A percentile compares a stretch with the other conserved stretches of the same genome.
Conservation (phyloP, 2,113 vertebrate genomes). For the Rhodinocichla rosea region DNA sequence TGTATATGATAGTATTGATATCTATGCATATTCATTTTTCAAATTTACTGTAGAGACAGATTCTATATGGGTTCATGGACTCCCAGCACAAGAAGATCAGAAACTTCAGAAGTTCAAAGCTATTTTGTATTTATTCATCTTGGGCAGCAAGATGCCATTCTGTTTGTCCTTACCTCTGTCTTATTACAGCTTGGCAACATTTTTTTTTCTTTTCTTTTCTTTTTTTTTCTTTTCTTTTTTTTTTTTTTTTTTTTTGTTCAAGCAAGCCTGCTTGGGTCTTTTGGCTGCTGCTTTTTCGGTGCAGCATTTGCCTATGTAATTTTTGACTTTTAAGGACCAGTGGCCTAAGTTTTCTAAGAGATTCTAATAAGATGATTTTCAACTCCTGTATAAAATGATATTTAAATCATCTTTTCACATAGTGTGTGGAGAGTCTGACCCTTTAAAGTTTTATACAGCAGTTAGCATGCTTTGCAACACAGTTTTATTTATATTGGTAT, state of each 20-base stretch:
- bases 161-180: background rate
- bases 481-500: background rate
- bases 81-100: constrained; percentile 42
- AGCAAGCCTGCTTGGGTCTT: background rate
- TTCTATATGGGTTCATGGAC: background rate
- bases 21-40: background rate
- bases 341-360: background rate
- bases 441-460: background rate
- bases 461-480: background rate
- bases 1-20: background rate
- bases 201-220: too few relatives aligned
- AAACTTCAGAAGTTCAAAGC: background rate
- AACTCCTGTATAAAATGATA: background rate
- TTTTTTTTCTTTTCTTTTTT: too few relatives aligned
- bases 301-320: background rate
- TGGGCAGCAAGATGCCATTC: background rate
- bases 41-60: background rate
- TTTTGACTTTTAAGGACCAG: background rate
- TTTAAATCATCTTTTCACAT: background rate
- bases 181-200: background rate
- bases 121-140: background rate
- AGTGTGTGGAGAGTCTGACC: background rate
- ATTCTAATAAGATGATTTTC: background rate
- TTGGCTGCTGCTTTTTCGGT: background rate
- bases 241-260: background rate